A percentile compares a stretch with the other conserved stretches of the same genome.
Conservation (phyloP, 92 coral and sea anemone species). For the Anthopleura xanthogrammica region DNA sequence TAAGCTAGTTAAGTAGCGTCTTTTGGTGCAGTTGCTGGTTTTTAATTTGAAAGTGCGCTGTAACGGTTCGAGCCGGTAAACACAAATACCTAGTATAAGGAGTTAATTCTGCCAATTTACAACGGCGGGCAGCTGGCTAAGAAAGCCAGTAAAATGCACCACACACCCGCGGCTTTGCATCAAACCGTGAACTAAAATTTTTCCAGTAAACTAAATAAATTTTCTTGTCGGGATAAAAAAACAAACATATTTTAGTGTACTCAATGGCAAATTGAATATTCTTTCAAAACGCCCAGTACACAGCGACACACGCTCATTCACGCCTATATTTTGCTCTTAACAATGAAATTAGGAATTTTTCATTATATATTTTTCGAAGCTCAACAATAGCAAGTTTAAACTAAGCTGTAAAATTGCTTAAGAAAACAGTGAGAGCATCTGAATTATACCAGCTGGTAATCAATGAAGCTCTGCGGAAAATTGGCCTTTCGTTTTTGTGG, state of each 20-base stretch:
- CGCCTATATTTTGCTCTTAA: background rate
- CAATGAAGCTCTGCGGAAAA: constrained; percentile 11
- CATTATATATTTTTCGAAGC: background rate
- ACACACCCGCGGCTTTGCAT: background rate
- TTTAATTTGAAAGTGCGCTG: constrained; percentile 7
- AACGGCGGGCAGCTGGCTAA: background rate
- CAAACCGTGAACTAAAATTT: background rate
- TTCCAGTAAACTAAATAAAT: background rate
- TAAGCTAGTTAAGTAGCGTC: constrained; percentile 9
- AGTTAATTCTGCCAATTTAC: background rate
- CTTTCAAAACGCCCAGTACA: background rate
- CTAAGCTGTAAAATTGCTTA: constrained; percentile 1
- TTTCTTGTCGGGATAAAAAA: background rate
- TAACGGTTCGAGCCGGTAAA: constrained; percentile 27
- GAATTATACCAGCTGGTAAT: constrained; percentile 24
- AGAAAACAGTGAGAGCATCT: constrained; percentile 13
- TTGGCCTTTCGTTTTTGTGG: constrained; percentile 18
- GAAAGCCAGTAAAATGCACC: background rate
- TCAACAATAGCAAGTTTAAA: constrained; percentile 1
- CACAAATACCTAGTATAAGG: constrained; percentile 1
- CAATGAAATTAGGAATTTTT: background rate
- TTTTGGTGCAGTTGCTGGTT: background rate
- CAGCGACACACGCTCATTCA: background rate
- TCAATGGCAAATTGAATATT: background rate
- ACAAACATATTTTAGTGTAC: background rate